Conservation (phyloP, 2,113 vertebrate genomes). For the Nematolebias whitei region DNA sequence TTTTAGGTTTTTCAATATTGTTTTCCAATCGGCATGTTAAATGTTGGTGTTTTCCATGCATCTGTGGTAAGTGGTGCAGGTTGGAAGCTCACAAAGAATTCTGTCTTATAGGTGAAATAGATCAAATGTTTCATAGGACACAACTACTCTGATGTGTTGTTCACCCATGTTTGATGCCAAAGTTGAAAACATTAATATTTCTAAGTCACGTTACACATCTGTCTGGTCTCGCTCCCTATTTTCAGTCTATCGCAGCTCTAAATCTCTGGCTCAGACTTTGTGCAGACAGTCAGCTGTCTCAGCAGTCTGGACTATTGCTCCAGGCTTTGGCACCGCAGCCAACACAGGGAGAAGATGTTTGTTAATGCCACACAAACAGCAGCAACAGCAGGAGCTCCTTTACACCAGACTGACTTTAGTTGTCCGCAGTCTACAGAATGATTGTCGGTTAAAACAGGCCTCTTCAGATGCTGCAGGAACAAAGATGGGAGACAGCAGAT, state of each 20-base stretch:
- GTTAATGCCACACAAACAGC: constrained; percentile 40
- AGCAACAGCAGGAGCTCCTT: constrained; percentile 21
- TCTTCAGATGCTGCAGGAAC: constrained; percentile 1
- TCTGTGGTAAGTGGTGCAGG: too few species aligned
- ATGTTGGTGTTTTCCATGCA: too few species aligned
- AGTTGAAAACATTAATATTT: constrained; percentile 49
- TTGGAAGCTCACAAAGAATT: not conserved
- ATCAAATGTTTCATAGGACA: constrained; percentile 3
- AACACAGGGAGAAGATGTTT: constrained; percentile 50
- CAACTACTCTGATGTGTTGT: constrained; percentile 19
- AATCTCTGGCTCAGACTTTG: constrained; percentile 66
- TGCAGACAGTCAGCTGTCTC: constrained; percentile 64
- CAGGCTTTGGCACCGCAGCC: constrained; percentile 58
- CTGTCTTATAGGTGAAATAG: not conserved
- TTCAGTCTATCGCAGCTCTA: constrained; percentile 41
- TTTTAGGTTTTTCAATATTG: too few species aligned
- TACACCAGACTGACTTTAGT: constrained; percentile 11
- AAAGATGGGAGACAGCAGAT: not conserved
- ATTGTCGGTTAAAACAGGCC: not conserved
- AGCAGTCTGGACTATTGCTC: constrained; percentile 65
- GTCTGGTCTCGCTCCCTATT: constrained; percentile 52
- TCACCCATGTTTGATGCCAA: constrained; percentile 37
- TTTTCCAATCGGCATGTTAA: too few species aligned
- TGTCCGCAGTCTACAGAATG: constrained; percentile 22
- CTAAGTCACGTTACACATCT: constrained; percentile 48